Base-by-base conservation (phyloP, 2,797 vertebrate genomes). In the Darevskia mixta region DNA sequence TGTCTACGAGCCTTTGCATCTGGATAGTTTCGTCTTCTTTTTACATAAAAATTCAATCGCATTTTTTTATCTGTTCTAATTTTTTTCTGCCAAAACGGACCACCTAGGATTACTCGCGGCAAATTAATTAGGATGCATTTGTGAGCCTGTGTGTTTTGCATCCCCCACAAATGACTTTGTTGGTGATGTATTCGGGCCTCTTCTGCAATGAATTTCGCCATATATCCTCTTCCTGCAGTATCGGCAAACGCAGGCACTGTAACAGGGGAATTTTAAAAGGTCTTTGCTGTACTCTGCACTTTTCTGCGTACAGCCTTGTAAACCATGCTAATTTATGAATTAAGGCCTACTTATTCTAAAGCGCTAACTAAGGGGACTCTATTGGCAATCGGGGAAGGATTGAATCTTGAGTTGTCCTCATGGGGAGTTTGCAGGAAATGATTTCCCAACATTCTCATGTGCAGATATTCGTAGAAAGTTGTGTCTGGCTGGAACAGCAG, bases 321-420 rank as follows among this genome's bases (percentile, higher is more conserved):
- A 88, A 86, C 73, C 76, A 71, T 49, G 85, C 75, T 73, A 83
- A 79, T 88, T 80, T 88, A 81, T 86, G 61, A 88, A 91, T 86
- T 83, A 88, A 88, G 17, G 29, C 79, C 85, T 76, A 58, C 81
- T 80, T 66, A 79, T 83, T 76, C 75, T 58, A 86, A 87, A 82
- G 45, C 41, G 10, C 64, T 88, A 91, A 88, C 45, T 79, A 91
- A 58, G 32, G 82, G 64, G 61, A 35, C 77, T 86, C 84, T 69
- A 79, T 80, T 84, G 64, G 84, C 81, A 77, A 43, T 71, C 17
- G 13, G 55, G 76, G 35, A 69, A 79, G 49, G 55, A 71, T 72
- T 86, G 66, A 45, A 79, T 86, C 76, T 66, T 45, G 76, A 83
- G 67, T 55, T 81, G 45, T 43, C 61, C 76, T 49, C 81, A 4